Evolutionary conservation across 23 tunicate genomes (phyloP).

Genomic region (Clavelina lepadiformis): DNA sequence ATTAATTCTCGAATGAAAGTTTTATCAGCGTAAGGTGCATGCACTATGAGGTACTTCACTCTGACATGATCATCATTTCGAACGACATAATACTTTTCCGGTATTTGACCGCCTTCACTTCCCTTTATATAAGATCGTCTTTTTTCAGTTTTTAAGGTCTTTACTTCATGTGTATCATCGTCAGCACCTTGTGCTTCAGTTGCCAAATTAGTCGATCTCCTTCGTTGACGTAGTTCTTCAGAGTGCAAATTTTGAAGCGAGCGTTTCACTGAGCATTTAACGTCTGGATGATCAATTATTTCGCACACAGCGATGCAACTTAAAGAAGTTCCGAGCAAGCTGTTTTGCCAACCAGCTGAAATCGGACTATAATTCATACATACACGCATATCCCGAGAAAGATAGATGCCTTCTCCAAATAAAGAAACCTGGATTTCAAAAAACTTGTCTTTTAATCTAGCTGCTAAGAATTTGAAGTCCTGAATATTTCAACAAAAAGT

Average conservation of each 20-base stretch:
- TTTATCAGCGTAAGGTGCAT: slow-evolving; percentile 44
- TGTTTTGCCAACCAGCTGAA: slow-evolving; percentile 33
- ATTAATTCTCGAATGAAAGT: slow-evolving; percentile 11
- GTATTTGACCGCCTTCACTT: slow-evolving; percentile 84
- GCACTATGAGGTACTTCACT: slow-evolving; percentile 56
- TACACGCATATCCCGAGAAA: slow-evolving; percentile 59
- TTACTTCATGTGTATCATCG: not conserved
- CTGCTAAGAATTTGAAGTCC: no score
- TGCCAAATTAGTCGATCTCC: not conserved
- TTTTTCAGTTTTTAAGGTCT: not conserved
- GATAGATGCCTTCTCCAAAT: slow-evolving; percentile 90
- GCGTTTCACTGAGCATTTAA: slow-evolving; percentile 57
- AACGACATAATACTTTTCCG: slow-evolving; percentile 85
- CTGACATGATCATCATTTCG: slow-evolving; percentile 78
- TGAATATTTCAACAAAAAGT: no score
- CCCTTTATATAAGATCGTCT: slow-evolving; percentile 62
- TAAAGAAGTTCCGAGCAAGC: slow-evolving; percentile 57
- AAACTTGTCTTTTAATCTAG: no score
- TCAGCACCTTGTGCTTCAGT: not conserved
- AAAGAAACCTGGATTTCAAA: slow-evolving; percentile 51
- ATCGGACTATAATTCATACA: slow-evolving; percentile 56
- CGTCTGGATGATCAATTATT: slow-evolving; percentile 80
- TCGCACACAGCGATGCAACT: slow-evolving; percentile 85
- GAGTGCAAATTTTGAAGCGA: slow-evolving; percentile 2
- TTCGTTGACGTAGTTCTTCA: not conserved